Evolutionary conservation across 1,140 invertebrate species (phyloP).

Genomic region (Drosophila eugracilis): DNA sequence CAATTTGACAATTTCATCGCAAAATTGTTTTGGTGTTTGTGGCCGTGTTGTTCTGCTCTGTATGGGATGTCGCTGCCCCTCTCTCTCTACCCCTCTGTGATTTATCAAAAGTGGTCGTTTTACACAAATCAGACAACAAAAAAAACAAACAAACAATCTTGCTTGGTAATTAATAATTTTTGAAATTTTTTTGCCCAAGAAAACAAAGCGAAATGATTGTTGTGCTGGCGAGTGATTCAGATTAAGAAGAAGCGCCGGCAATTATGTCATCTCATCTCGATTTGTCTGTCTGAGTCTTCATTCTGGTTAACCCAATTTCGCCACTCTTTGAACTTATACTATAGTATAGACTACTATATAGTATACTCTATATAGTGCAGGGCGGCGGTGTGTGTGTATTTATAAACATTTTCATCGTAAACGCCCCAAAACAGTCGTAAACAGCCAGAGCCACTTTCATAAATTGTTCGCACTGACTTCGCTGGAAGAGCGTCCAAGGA

Average conservation of each 20-base stretch:
- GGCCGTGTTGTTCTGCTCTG: constrained; percentile 37
- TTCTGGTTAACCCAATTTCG: constrained; percentile 23
- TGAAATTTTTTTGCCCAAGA: constrained; percentile 2
- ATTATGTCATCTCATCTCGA: constrained; percentile 17
- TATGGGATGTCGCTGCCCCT: no score
- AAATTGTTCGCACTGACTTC: constrained; percentile 71
- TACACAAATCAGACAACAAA: constrained; percentile 20
- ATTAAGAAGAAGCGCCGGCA: constrained; percentile 2
- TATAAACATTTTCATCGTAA: constrained; percentile 63
- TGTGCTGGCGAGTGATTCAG: constrained; percentile 8
- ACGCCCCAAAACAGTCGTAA: constrained; percentile 48
- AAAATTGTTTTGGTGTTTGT: constrained; percentile 82
- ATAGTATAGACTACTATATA: not conserved
- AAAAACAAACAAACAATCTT: not conserved
- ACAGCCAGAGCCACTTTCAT: constrained; percentile 47
- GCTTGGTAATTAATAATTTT: constrained; percentile 64
- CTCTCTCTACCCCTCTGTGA: no score
- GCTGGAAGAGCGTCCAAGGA: constrained; percentile 23
- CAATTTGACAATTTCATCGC: constrained; percentile 82
- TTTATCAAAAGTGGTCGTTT: constrained; percentile 71
- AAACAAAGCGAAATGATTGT: constrained; percentile 20
- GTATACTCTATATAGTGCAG: not conserved
- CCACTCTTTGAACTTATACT: constrained; percentile 4
- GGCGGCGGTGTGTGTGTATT: constrained; percentile 44
- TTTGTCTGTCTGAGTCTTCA: not conserved